phyloP scores from a whole-genome alignment of 2,113 vertebrate species.

The Polypterus bichir region DNA sequence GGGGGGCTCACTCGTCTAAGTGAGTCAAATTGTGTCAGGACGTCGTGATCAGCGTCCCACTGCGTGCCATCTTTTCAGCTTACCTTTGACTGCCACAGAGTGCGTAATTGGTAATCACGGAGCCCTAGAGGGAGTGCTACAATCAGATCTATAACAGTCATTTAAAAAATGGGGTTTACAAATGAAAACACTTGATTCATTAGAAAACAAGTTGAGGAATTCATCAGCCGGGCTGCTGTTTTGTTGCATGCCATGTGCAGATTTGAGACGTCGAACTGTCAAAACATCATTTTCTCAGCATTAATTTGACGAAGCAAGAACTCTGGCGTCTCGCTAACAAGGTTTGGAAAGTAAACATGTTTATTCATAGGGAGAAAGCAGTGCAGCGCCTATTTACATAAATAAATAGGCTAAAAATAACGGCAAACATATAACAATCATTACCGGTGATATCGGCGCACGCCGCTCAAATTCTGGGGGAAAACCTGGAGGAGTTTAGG shows the following conservation, averaged over 20 bases:
- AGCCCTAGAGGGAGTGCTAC: background rate
- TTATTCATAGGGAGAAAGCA: slow-evolving; percentile 5
- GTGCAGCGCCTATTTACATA: slow-evolving; percentile 4
- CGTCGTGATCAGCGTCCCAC: too few species aligned
- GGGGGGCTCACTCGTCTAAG: too few species aligned
- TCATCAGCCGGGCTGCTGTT: background rate
- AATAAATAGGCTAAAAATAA: slow-evolving; percentile 3
- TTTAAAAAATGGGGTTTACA: background rate
- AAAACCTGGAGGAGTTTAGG: too few species aligned
- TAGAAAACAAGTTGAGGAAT: slow-evolving; percentile 6
- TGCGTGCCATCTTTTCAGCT: too few species aligned
- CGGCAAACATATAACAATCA: background rate
- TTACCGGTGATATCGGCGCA: background rate
- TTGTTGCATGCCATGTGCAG: slow-evolving; percentile 1
- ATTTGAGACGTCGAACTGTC: background rate
- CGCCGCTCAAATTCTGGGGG: too few species aligned
- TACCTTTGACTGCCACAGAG: background rate
- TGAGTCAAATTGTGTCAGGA: too few species aligned
- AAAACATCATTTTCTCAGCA: slow-evolving; percentile 3
- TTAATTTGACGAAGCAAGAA: background rate
- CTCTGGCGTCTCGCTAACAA: slow-evolving; percentile 1
- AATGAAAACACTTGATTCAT: slow-evolving; percentile 2
- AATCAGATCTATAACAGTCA: background rate
- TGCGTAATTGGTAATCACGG: background rate
- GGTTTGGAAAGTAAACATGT: slow-evolving; percentile 2